These are phyloP conservation scores for Cephus rjabovi DNA, from an alignment of 2,888 invertebrate genomes.

Conservation along the genomic window DNA sequence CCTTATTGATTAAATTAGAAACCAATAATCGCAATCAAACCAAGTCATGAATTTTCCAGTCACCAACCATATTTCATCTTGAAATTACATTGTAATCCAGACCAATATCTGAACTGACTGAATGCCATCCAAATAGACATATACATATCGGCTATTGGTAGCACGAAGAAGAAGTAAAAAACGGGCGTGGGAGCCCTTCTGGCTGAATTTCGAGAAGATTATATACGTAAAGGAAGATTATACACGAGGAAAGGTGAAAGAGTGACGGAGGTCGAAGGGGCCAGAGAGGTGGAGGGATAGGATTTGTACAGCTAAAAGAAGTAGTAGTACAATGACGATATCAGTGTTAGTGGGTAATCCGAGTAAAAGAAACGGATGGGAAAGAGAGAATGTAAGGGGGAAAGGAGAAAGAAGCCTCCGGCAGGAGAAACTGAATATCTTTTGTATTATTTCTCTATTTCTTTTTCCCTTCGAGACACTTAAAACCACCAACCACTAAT, in stretches of 20 bases:
- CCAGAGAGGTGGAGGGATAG: background rate
- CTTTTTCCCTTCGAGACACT: background rate
- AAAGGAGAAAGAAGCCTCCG: conserved; percentile 13
- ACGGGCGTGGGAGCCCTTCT: conserved; percentile 1
- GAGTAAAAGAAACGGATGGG: background rate
- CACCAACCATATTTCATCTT: no score
- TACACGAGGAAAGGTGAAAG: background rate
- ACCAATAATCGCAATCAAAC: no score
- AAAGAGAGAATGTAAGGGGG: background rate
- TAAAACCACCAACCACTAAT: conserved; percentile 34
- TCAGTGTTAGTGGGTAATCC: background rate
- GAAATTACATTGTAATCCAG: no score
- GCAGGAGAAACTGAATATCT: conserved; percentile 42
- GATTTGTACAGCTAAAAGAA: background rate
- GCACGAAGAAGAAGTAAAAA: background rate
- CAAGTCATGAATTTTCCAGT: no score
- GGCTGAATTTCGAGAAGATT: conserved; percentile 3
- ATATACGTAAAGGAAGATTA: conserved; percentile 1
- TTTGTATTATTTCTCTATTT: conserved; percentile 27
- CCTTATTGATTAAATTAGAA: no score
- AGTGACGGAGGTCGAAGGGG: background rate
- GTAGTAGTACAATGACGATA: background rate
- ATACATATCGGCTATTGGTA: no score
- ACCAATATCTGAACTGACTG: no score
- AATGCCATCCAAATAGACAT: no score